Conservation (phyloP, 2,797 vertebrate genomes). For the Myotis pilosus region DNA sequence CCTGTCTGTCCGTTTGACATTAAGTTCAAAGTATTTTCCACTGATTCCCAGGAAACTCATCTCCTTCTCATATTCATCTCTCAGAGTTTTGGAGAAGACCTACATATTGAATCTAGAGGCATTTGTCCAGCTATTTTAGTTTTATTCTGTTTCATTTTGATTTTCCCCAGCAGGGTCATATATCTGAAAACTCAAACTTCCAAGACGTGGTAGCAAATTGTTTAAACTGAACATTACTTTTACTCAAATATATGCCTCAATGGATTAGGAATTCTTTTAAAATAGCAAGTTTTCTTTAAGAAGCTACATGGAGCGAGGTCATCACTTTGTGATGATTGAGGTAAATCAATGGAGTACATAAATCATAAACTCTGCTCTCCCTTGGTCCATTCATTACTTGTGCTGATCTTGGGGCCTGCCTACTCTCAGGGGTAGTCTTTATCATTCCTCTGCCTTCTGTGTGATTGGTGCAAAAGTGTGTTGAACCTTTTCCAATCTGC, state of each 20-base stretch:
- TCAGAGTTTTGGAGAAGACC: not conserved
- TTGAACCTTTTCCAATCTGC: not conserved
- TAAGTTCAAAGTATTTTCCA: constrained; percentile 24
- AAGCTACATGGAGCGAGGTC: not conserved
- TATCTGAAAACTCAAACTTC: not conserved
- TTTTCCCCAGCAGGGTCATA: not conserved
- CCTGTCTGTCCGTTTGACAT: constrained; percentile 20
- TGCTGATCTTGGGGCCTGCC: accelerated
- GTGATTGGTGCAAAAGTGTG: not conserved
- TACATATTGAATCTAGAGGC: not conserved
- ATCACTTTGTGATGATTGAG: not conserved
- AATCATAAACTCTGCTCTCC: not conserved
- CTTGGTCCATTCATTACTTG: not conserved
- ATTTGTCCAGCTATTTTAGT: not conserved
- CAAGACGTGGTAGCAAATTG: not conserved
- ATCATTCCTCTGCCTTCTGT: not conserved
- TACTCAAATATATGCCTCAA: not conserved
- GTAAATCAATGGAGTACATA: not conserved
- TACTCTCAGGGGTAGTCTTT: not conserved
- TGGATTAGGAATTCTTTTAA: not conserved
- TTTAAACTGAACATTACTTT: not conserved
- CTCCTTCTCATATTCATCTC: not conserved
- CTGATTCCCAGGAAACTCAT: not conserved
- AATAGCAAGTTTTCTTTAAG: not conserved
- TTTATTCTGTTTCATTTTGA: not conserved